Conservation (phyloP, 2,113 vertebrate species). For the Pyxicephalus adspersus region DNA sequence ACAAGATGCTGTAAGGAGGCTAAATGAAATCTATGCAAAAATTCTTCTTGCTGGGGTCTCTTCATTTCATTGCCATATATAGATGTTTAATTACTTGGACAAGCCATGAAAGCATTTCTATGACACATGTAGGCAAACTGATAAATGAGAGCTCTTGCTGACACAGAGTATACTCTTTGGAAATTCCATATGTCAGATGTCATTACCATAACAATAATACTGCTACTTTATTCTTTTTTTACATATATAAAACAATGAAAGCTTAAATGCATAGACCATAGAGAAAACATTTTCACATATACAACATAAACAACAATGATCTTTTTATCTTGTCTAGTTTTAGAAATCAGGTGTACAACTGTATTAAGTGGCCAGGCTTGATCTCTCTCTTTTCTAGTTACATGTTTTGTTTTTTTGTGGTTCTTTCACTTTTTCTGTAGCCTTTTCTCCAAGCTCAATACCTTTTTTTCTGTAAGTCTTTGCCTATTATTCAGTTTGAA, state of each 20-base stretch:
- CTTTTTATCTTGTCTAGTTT: background rate
- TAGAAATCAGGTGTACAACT: background rate
- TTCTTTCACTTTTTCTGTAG: constrained; percentile 20
- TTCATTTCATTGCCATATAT: too few species aligned
- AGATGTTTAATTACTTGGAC: too few species aligned
- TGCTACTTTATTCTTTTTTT: too few species aligned
- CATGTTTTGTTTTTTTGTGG: background rate
- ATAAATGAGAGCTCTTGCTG: too few species aligned
- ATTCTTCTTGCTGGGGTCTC: too few species aligned
- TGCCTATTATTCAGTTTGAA: constrained; percentile 50
- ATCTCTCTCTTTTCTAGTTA: constrained; percentile 10
- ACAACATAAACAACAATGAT: background rate
- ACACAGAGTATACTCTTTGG: too few species aligned
- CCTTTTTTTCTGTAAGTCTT: constrained; percentile 35
- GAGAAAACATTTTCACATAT: background rate
- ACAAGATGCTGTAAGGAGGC: too few species aligned
- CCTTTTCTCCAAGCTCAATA: constrained; percentile 26
- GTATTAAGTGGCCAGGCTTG: background rate
- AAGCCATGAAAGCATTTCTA: too few species aligned
- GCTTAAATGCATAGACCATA: background rate
- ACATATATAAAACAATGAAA: background rate
- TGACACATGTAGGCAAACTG: too few species aligned
- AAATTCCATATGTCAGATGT: too few species aligned
- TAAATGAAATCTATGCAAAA: too few species aligned
- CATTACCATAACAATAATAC: too few species aligned